Conservation (phyloP, 2,888 invertebrate genomes). For the Lysandra bellargus region DNA sequence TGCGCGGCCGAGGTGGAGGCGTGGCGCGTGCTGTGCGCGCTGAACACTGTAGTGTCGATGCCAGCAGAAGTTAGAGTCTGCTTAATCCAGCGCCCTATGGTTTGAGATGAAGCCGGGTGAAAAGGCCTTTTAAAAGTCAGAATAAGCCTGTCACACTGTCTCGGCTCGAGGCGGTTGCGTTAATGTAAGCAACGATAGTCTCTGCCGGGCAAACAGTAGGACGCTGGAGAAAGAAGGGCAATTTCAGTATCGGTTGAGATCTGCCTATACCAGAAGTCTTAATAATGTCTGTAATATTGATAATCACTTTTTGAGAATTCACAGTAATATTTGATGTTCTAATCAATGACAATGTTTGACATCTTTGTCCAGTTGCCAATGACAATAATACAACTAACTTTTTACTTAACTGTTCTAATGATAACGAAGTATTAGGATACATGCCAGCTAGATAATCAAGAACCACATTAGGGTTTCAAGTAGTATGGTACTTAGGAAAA, state of each 20-base stretch:
- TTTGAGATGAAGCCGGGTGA: not conserved
- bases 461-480: slow-evolving; percentile 7
- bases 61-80: no score
- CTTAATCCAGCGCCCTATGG: not conserved
- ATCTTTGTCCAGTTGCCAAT: no score
- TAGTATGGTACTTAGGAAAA: not conserved
- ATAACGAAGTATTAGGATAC: not conserved
- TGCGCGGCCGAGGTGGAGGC: slow-evolving; percentile 36
- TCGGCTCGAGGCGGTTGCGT: not conserved
- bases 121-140: not conserved
- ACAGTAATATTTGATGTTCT: no score
- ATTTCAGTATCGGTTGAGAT: no score
- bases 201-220: no score
- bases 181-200: not conserved
- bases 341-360: no score
- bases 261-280: not conserved
- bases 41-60: no score
- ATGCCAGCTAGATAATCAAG: not conserved
- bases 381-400: no score
- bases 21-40: no score
- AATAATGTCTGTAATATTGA: not conserved
- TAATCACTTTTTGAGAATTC: not conserved
- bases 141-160: no score
- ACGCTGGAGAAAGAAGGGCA: no score
- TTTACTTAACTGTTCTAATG: no score